These are phyloP conservation scores for Leptestheria dahalacensis DNA, from an alignment of 1,140 invertebrate genomes.

Conservation along the genomic window DNA sequence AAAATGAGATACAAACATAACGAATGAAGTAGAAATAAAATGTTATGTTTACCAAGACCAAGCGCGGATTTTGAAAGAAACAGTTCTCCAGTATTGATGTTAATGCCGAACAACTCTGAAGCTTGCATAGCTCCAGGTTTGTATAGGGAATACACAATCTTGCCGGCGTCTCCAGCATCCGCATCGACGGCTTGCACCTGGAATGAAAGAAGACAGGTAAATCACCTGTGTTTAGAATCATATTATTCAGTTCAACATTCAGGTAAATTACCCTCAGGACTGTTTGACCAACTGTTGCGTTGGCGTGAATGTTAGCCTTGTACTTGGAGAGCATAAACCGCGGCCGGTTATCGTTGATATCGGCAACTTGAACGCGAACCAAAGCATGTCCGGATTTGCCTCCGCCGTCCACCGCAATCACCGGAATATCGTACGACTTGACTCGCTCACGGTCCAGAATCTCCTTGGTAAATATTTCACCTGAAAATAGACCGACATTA, in stretches of 20 bases:
- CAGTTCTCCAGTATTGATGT: conserved; percentile 50
- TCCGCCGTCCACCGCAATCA: conserved; percentile 74
- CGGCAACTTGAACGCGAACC: conserved; percentile 58
- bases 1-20: no score
- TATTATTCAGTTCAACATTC: no score
- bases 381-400: conserved; percentile 60
- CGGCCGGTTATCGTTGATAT: conserved; percentile 79
- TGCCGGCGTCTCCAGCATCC: conserved; percentile 49
- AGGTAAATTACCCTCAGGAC: conserved; percentile 55
- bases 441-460: conserved; percentile 61
- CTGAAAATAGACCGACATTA: conserved; percentile 30
- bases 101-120: conserved; percentile 46
- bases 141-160: conserved; percentile 55
- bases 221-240: conserved; percentile 3
- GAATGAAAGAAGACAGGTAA: no score
- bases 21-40: not conserved
- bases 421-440: conserved; percentile 56
- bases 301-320: conserved; percentile 49
- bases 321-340: conserved; percentile 63
- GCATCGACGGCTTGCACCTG: conserved; percentile 45
- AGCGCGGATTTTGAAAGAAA: conserved; percentile 41
- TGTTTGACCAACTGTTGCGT: conserved; percentile 41
- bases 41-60: conserved; percentile 34
- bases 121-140: conserved; percentile 41
- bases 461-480: conserved; percentile 58